phyloP scores from a whole-genome alignment of 1,140 invertebrate species.

The Sycobia sp. region DNA sequence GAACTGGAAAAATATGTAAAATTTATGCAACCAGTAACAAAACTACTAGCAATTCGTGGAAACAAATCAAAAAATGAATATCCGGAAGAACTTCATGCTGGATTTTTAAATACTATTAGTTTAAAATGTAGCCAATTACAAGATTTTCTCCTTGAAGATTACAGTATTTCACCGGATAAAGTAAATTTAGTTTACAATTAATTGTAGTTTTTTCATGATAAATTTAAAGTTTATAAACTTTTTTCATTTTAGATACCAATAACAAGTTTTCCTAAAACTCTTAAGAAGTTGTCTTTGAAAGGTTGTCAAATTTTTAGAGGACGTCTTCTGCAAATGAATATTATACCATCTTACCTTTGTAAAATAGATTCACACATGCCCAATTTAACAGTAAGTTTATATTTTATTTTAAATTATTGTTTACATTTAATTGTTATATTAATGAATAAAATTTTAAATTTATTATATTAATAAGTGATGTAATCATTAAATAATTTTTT shows the following conservation, averaged over 20 bases:
- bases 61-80: slow-evolving; percentile 36
- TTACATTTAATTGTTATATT: slow-evolving; percentile 7
- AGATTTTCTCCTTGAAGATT: slow-evolving; percentile 62
- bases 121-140: slow-evolving; percentile 51
- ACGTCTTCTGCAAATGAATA: slow-evolving; percentile 54
- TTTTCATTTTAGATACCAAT: slow-evolving; percentile 56
- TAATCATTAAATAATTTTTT: slow-evolving; percentile 39
- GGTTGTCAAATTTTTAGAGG: slow-evolving; percentile 54
- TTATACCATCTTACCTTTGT: slow-evolving; percentile 65
- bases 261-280: slow-evolving; percentile 63
- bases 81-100: slow-evolving; percentile 37
- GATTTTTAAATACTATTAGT: slow-evolving; percentile 48
- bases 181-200: slow-evolving; percentile 43
- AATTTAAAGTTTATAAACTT: slow-evolving; percentile 23
- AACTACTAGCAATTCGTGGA: slow-evolving; percentile 56
- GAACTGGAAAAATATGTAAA: slow-evolving; percentile 58
- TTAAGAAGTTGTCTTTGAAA: slow-evolving; percentile 64
- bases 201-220: slow-evolving; percentile 5
- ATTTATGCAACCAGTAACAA: slow-evolving; percentile 58
- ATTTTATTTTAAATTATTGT: slow-evolving; percentile 16
- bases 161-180: slow-evolving; percentile 58
- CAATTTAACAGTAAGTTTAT: slow-evolving; percentile 62
- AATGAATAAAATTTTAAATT: too few species aligned
- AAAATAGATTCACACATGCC: slow-evolving; percentile 65
- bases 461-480: slow-evolving; percentile 15